Percentiles rank a stretch among this genome's conserved stretches.
Evolutionary conservation across 2,113 vertebrate species (phyloP).

Genomic region (Piaya cayana): DNA sequence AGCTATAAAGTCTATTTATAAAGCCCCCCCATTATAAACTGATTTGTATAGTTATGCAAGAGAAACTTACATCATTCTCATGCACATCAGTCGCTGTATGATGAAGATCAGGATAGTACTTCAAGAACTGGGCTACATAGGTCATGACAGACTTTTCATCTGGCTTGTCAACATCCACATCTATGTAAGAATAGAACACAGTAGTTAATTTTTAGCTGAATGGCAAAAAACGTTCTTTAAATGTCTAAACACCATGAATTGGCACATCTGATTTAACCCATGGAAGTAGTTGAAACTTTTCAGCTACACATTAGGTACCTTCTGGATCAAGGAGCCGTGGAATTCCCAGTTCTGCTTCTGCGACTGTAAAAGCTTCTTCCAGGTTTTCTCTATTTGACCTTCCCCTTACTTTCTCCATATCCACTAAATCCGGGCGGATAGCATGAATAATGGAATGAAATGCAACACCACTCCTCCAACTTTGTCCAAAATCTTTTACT

Average conservation of each 20-base stretch:
- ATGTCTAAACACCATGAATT: neutral
- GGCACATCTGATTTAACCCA: neutral
- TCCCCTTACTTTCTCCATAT: constrained; percentile 85
- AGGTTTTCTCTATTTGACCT: constrained; percentile 89
- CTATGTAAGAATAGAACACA: constrained; percentile 65
- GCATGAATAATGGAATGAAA: constrained; percentile 93
- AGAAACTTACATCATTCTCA: constrained; percentile 80
- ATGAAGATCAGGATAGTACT: constrained; percentile 84
- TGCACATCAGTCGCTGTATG: constrained; percentile 72
- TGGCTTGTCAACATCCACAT: constrained; percentile 98
- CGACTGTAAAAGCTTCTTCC: constrained; percentile 90
- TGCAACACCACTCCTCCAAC: constrained; percentile 92
- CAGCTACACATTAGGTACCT: constrained; percentile 72
- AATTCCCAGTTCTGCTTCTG: constrained; percentile 90
- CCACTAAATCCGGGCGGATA: constrained; percentile 90
- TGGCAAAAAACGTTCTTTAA: neutral
- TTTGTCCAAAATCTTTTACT: constrained; percentile 93
- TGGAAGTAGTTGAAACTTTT: neutral
- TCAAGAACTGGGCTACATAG: constrained; percentile 96
- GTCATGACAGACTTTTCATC: constrained; percentile 99
- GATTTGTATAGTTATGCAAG: neutral
- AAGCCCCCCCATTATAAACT: neutral
- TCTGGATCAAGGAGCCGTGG: constrained; percentile 94
- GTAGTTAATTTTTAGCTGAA: neutral
- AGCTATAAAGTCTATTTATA: neutral